phyloP scores from a whole-genome alignment of 2,797 vertebrate species.

The Glossophaga mutica region DNA sequence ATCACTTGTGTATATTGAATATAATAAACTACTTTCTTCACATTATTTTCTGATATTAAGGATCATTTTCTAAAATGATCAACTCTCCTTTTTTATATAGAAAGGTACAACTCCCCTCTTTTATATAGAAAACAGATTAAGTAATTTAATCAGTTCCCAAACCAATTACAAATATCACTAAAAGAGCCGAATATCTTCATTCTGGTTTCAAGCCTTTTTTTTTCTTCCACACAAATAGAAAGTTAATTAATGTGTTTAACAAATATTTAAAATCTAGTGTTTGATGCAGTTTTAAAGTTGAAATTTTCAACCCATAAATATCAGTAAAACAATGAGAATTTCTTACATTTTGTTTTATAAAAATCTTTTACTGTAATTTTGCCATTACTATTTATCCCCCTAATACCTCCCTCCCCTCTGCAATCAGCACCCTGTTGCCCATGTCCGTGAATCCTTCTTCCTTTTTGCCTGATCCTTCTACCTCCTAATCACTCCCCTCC shows the following conservation, averaged over 20 bases:
- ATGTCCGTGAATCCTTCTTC: not conserved
- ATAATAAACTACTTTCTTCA: not conserved
- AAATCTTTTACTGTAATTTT: too few relatives aligned
- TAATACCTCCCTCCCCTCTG: too few relatives aligned
- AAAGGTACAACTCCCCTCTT: not conserved
- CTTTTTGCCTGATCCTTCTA: too few relatives aligned
- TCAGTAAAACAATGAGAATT: not conserved
- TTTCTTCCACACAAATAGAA: not conserved
- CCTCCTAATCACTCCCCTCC: too few relatives aligned
- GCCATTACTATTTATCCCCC: too few relatives aligned
- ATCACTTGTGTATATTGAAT: not conserved
- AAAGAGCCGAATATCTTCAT: not conserved
- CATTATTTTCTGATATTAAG: not conserved
- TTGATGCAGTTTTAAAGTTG: not conserved
- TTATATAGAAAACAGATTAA: not conserved
- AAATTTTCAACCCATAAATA: not conserved
- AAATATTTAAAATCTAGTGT: not conserved
- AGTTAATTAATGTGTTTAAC: not conserved
- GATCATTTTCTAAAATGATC: not conserved
- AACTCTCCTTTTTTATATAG: not conserved
- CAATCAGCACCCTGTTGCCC: not conserved
- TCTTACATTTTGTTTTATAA: too few relatives aligned
- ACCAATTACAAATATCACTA: not conserved
- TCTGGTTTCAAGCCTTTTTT: not conserved
- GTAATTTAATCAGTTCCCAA: not conserved